Evolutionary conservation across 2,113 vertebrate genomes (phyloP).

Genomic region (Strix aluco): DNA sequence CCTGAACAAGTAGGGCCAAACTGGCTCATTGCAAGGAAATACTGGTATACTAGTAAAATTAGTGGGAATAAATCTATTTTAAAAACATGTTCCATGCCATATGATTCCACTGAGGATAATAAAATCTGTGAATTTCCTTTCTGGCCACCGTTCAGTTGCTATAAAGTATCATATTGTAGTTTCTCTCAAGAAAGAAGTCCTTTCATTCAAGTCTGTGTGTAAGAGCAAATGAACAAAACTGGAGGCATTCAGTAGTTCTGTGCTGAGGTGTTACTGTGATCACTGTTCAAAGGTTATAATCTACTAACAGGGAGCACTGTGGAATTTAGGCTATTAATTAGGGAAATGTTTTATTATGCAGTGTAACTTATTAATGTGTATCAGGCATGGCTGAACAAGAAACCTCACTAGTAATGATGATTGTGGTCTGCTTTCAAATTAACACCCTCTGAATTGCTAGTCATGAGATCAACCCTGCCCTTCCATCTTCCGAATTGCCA

Average conservation of each 20-base stretch:
- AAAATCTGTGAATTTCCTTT: constrained; percentile 6
- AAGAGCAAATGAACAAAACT: not conserved
- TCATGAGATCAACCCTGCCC: not conserved
- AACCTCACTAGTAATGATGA: not conserved
- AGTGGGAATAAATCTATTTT: constrained; percentile 24
- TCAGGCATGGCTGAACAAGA: not conserved
- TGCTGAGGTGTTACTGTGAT: not conserved
- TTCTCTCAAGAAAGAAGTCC: not conserved
- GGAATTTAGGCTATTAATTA: not conserved
- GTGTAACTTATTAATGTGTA: not conserved
- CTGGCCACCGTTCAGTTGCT: not conserved
- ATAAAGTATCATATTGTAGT: not conserved
- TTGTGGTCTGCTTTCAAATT: not conserved
- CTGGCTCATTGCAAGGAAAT: not conserved
- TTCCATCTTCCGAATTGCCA: not conserved
- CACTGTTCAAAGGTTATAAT: not conserved
- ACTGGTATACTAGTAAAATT: not conserved
- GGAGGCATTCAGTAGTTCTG: not conserved
- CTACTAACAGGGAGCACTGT: not conserved
- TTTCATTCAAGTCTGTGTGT: not conserved
- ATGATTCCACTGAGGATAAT: not conserved
- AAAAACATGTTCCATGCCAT: constrained; percentile 11
- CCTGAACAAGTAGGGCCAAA: not conserved
- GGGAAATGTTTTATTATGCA: not conserved
- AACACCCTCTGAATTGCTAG: not conserved